Base-by-base conservation (phyloP, 2,113 vertebrate species). In the Poeciliopsis turrubarensis region DNA sequence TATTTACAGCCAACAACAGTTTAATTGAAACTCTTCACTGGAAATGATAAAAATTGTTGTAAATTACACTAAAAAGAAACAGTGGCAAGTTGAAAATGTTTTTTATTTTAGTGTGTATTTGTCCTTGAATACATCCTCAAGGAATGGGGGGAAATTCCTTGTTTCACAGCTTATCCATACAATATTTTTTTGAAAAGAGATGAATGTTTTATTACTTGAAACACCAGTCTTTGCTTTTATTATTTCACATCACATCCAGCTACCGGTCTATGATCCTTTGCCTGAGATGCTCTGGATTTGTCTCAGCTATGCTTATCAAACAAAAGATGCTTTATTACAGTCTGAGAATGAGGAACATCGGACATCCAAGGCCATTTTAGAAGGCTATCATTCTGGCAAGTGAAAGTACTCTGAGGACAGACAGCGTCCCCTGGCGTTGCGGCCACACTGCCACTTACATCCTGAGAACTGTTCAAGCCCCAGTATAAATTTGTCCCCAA, bases 351-450 rank as follows among this genome's bases (percentile, higher is more conserved):
- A 88, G 7, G 64, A 87, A 85, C 80, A 86, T 82, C 12, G 72
- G 68, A 68, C 74, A 73, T 74, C 64, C 69, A 80, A 80, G 81
- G 74, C 65, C 25, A 54, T 26, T 81, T 32, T 37, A 73, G 81
- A 81, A 80, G 76, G 74, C 86, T 73, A 82, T 85, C 71, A 84
- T 89, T 89, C 83, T 92, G 82, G 85, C 77, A 71, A 17, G 68
- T 76, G 73, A 84, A 70, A 68, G 66, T 67, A 73, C 26, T 81
- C 75, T 37, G 78, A 75, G 81, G 81, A 89, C 86, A 90, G 86
- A 88, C 64, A 89, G 88, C 78, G 82, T 91, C 90, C 87, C 91
- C 88, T 91, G 87, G 87, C 9, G 72, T 90, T 86, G 79, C 57
- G 70, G 84, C 84, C 79, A 77, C 82, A 77, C 82, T 84, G 73